These are phyloP conservation scores for Oasisia sp. DNA, from an alignment of 2,888 invertebrate species.

Conservation along the genomic window DNA sequence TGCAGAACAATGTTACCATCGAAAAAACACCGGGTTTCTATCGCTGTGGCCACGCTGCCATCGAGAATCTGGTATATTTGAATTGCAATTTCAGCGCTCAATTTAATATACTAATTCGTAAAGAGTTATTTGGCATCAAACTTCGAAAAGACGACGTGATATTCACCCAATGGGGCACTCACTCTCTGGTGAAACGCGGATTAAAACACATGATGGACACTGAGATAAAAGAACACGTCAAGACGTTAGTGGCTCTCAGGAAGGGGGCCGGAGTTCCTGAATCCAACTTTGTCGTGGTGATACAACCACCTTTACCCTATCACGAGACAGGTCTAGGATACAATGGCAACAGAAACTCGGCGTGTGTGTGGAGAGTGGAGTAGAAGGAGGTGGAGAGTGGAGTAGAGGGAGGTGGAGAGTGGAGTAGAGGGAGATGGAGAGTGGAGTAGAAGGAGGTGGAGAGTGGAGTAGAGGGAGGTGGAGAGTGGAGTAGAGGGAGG, in stretches of 20 bases:
- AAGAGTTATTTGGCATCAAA: not conserved
- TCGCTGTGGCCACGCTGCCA: no score
- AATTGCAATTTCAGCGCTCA: not conserved
- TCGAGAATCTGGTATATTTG: not conserved
- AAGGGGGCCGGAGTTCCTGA: not conserved
- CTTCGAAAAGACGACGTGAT: not conserved
- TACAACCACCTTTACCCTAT: no score
- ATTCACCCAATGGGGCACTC: no score
- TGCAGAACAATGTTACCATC: no score
- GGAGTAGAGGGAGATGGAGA: not conserved
- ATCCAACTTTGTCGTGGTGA: not conserved
- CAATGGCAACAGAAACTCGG: not conserved
- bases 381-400: no score
- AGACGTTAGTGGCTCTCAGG: not conserved
- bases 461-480: not conserved
- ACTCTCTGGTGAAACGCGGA: no score
- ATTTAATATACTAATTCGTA: not conserved
- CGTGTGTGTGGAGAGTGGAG: no score
- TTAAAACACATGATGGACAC: no score
- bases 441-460: no score
- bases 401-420: no score
- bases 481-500: not conserved
- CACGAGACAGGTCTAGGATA: no score
- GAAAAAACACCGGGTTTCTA: no score
- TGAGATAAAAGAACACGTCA: not conserved